These are phyloP conservation scores for Callocephalon fimbriatum DNA, from an alignment of 2,113 vertebrate genomes.

Conservation along the genomic window DNA sequence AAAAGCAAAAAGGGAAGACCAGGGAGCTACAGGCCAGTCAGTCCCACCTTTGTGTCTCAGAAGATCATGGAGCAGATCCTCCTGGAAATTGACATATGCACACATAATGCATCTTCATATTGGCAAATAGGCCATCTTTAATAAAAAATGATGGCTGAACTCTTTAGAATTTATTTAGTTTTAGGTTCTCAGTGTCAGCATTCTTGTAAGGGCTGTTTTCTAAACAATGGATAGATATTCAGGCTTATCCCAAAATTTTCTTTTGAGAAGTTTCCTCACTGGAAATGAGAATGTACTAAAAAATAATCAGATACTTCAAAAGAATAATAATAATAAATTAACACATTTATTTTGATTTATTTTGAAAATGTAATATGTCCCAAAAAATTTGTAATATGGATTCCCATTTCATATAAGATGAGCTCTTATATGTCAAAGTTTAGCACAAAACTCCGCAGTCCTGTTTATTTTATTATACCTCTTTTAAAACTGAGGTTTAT, in stretches of 20 bases:
- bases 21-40: neutral
- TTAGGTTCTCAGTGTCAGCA: neutral
- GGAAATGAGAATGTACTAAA: neutral
- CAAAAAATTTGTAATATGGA: rapidly evolving
- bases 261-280: neutral
- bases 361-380: rapidly evolving
- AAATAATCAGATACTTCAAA: neutral
- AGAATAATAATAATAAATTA: neutral
- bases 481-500: neutral
- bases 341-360: neutral
- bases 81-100: neutral
- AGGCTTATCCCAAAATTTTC: neutral
- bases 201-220: neutral
- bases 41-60: neutral
- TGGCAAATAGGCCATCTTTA: neutral
- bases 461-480: neutral
- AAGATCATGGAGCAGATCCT: neutral
- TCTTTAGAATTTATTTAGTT: neutral
- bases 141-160: neutral
- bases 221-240: neutral
- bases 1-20: neutral
- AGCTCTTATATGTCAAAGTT: neutral
- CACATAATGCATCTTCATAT: neutral
- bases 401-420: neutral
- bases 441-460: neutral